Conservation (phyloP, 2,888 invertebrate species). For the Brachyptera risi region DNA sequence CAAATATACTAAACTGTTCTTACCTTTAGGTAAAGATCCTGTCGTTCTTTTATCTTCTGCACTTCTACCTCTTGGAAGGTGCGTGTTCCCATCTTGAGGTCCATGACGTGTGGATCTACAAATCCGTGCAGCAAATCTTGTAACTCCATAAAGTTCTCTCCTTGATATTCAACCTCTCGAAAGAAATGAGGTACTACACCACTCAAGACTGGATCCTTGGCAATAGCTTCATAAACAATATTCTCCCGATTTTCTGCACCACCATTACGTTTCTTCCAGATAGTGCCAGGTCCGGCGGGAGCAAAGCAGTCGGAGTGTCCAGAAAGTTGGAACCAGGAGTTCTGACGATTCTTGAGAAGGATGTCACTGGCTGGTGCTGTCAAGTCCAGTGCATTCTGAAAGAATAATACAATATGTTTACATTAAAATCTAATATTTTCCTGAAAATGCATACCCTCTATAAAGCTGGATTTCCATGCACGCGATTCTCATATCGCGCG, state of each 20-base stretch:
- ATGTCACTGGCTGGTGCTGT: slow-evolving; percentile 88
- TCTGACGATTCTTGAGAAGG: slow-evolving; percentile 53
- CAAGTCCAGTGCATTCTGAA: slow-evolving; percentile 86
- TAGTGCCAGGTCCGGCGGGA: slow-evolving; percentile 87
- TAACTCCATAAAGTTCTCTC: slow-evolving; percentile 86
- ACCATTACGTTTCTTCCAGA: slow-evolving; percentile 81
- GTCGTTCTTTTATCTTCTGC: slow-evolving; percentile 73
- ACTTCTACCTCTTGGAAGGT: slow-evolving; percentile 96
- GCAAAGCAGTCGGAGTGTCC: slow-evolving; percentile 92
- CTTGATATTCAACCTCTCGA: slow-evolving; percentile 73
- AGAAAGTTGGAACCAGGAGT: slow-evolving; percentile 84
- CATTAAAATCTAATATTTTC: too few relatives aligned
- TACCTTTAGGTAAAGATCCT: slow-evolving; percentile 85
- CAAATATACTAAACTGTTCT: slow-evolving; percentile 11
- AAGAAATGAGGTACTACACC: slow-evolving; percentile 80
- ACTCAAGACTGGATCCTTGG: slow-evolving; percentile 65
- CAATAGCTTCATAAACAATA: slow-evolving; percentile 73
- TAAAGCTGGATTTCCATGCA: too few relatives aligned
- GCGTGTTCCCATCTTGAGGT: slow-evolving; percentile 94
- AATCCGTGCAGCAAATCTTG: slow-evolving; percentile 91
- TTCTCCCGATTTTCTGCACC: slow-evolving; percentile 69
- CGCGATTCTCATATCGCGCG: too few relatives aligned
- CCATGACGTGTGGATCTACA: slow-evolving; percentile 91
- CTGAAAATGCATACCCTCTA: too few relatives aligned
- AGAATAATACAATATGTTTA: neutral